Percentiles rank a stretch among this genome's conserved stretches.
Conservation (phyloP, 2,113 vertebrate species). For the Odobenus rosmarus region DNA sequence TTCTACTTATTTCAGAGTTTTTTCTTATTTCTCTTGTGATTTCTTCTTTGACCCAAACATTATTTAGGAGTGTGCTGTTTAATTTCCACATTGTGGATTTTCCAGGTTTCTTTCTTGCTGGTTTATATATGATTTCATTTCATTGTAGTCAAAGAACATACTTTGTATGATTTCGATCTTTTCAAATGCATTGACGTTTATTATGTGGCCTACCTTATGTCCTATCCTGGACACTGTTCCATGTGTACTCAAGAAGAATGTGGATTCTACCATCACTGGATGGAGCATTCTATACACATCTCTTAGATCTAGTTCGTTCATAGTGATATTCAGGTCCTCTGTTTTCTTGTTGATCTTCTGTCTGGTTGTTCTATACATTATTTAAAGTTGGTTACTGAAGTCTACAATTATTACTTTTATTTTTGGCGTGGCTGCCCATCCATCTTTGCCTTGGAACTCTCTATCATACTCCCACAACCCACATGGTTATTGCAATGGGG, state of each 20-base stretch:
- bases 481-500: neutral
- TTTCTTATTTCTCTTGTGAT: slow-evolving; percentile 11
- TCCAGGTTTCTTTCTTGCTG: neutral
- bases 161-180: neutral
- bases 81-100: neutral
- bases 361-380: neutral
- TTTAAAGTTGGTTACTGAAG: neutral
- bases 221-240: neutral
- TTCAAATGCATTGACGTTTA: neutral
- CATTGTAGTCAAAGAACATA: neutral
- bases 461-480: neutral
- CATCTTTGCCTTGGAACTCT: neutral
- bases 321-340: neutral
- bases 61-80: neutral
- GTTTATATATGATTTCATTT: neutral
- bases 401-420: neutral
- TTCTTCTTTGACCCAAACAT: neutral
- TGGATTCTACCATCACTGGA: neutral
- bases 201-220: neutral
- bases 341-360: neutral
- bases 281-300: neutral
- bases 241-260: neutral
- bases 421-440: neutral
- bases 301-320: neutral
- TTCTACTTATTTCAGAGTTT: neutral